phyloP scores from a whole-genome alignment of 1,140 invertebrate species.

The Tetramorium alpestre region DNA sequence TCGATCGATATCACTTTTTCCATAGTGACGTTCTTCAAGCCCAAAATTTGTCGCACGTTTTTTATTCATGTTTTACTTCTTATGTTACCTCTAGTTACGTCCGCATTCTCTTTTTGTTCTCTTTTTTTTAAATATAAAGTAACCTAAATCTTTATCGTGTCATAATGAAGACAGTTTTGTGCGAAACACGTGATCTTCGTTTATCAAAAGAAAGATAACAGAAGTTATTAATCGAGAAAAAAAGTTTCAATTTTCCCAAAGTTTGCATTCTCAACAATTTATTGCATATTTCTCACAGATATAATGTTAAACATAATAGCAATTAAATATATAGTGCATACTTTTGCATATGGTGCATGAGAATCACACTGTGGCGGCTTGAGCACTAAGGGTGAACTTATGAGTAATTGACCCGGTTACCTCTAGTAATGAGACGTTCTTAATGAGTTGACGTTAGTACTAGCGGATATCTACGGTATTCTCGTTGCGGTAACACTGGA shows the following conservation, averaged over 20 bases:
- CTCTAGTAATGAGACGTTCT: slow-evolving; percentile 65
- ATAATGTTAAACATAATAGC: not conserved
- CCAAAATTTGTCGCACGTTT: not conserved
- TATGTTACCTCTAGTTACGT: not conserved
- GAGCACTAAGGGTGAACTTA: slow-evolving; percentile 9
- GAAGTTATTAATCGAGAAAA: not conserved
- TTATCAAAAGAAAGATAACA: not conserved
- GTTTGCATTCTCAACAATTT: not conserved
- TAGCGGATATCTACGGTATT: slow-evolving; percentile 34
- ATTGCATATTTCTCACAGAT: not conserved
- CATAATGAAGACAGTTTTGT: not conserved
- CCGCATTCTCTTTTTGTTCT: not conserved
- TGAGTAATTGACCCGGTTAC: slow-evolving; percentile 42
- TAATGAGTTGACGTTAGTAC: slow-evolving; percentile 68
- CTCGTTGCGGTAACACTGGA: slow-evolving; percentile 48
- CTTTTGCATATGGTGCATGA: no score
- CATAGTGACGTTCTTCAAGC: slow-evolving; percentile 71
- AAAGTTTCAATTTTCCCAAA: not conserved
- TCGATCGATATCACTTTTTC: slow-evolving; percentile 78
- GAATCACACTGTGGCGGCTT: slow-evolving; percentile 4
- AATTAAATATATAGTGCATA: not conserved
- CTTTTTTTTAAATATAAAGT: not conserved
- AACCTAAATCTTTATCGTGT: slow-evolving; percentile 56
- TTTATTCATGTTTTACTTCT: slow-evolving; percentile 36
- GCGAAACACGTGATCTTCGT: not conserved